Evolutionary conservation across 2,888 invertebrate species (phyloP), one percentile per base, ranked within the genome.

Genomic region (Nemotelus nigrinus): DNA sequence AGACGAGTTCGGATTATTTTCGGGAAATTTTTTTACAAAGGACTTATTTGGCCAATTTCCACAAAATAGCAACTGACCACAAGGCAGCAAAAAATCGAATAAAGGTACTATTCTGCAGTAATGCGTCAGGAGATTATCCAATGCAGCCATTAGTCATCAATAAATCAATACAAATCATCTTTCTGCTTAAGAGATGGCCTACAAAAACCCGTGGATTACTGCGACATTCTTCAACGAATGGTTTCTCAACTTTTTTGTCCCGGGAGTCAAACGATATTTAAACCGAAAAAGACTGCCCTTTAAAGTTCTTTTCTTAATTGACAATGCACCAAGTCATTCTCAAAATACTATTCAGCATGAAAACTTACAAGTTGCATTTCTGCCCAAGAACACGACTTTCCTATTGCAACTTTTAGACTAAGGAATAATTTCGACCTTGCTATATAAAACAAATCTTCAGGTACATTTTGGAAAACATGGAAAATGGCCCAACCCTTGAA

Each of bases 381-480:
- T 81, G 80, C 81, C 81, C 45, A 70, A 75, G 64, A 82, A 83
- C 79, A 82, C 81, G n/a, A n/a, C n/a, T n/a, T n/a, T n/a, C n/a
- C n/a, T n/a, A n/a, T n/a, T n/a, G n/a, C n/a, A n/a, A n/a, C n/a
- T n/a, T n/a, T n/a, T n/a, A n/a, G n/a, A n/a, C n/a, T n/a, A n/a
- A n/a, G n/a, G n/a, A n/a, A n/a, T n/a, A n/a, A n/a, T n/a, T n/a
- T n/a, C n/a, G n/a, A n/a, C n/a, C n/a, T n/a, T n/a, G n/a, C n/a
- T n/a, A n/a, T n/a, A n/a, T n/a, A n/a, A n/a, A n/a, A n/a, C n/a
- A n/a, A n/a, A n/a, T n/a, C n/a, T n/a, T n/a, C n/a, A n/a, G n/a
- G n/a, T n/a, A n/a, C n/a, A n/a, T n/a, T n/a, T n/a, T n/a, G n/a
- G n/a, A n/a, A n/a, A n/a, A n/a, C n/a, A n/a, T n/a, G n/a, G n/a